These are phyloP conservation scores for Patella ulyssiponensis DNA, from an alignment of 2,888 invertebrate species.

Conservation along the genomic window DNA sequence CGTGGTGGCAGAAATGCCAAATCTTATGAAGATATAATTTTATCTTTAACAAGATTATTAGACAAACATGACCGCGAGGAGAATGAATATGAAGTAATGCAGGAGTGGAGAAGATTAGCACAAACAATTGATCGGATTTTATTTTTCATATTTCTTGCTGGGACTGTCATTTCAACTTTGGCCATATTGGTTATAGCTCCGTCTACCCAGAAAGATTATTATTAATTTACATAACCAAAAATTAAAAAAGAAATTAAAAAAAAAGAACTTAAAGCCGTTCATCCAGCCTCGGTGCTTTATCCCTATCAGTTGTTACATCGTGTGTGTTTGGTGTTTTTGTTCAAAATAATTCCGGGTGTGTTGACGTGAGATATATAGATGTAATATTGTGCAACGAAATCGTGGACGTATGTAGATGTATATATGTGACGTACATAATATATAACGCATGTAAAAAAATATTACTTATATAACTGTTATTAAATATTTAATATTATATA, in stretches of 20 bases:
- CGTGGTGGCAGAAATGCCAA: conserved; percentile 16
- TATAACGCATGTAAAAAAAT: too few relatives aligned
- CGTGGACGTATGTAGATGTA: too few relatives aligned
- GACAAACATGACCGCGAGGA: conserved; percentile 73
- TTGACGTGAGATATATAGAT: too few relatives aligned
- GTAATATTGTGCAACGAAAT: too few relatives aligned
- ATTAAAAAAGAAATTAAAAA: not conserved
- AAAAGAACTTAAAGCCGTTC: too few relatives aligned
- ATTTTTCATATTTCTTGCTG: conserved; percentile 75
- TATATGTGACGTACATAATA: too few relatives aligned
- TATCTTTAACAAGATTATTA: conserved; percentile 73
- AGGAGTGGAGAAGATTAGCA: conserved; percentile 76
- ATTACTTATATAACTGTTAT: too few relatives aligned
- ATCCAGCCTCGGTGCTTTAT: too few relatives aligned
- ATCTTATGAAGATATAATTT: conserved; percentile 72
- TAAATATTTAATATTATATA: too few relatives aligned
- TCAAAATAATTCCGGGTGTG: too few relatives aligned
- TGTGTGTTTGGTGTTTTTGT: too few relatives aligned
- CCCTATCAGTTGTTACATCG: too few relatives aligned
- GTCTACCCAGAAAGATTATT: conserved; percentile 38
- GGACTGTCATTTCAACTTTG: conserved; percentile 74
- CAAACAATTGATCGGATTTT: conserved; percentile 75
- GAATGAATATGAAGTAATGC: conserved; percentile 71
- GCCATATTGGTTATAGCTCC: conserved; percentile 75
- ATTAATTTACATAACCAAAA: conserved; percentile 3